Base-by-base conservation (phyloP, 2,113 vertebrate genomes). In the Erpornis zantholeuca region DNA sequence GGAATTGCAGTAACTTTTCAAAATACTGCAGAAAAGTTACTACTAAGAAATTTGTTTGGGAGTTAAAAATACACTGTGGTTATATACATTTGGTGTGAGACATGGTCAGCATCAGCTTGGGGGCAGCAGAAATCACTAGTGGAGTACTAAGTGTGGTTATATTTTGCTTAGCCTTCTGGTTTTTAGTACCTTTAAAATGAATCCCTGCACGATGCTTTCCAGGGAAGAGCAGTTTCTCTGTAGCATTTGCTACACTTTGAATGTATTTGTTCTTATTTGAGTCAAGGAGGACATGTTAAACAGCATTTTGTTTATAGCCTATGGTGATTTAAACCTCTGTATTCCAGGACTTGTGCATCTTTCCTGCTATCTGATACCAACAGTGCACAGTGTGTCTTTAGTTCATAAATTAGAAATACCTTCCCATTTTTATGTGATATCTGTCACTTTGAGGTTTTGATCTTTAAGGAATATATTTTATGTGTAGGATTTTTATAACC, bases 241-340 rank as follows among this genome's bases (percentile, higher is more conserved):
- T n/a, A 82, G 25, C 8, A 78, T 82, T 84, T 75, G n/a, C 33
- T 68, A n/a, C 6, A 14, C 60, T 88, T 96, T 80, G 17, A 11
- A 70, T 49, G 2, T 31, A 25, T 92, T 95, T 89, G 44, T 81
- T 61, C 60, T 94, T n/a, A 45, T 70, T 88, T 91, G 84, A 79
- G 84, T 85, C 80, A 29, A 80, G 17, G 23, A 91, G 49, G 16
- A 16, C 8, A 29, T 10, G 52, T 96, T 83, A 96, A 96, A 95
- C 12, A 54, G 28, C n/a, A 47, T 96, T 92, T 92, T 95, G 33
- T 89, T 94, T 50, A 89, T 29, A 88, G 50, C 54, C 66, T 71
- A 24, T 50, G 24, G 78, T 92, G 86, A 86, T 79, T 92, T 95
- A 97, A 95, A 79, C 14, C 54, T 88, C 45, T 59, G 21, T 78